Conservation (phyloP, 2,113 vertebrate species). For the Semnornis frantzii region DNA sequence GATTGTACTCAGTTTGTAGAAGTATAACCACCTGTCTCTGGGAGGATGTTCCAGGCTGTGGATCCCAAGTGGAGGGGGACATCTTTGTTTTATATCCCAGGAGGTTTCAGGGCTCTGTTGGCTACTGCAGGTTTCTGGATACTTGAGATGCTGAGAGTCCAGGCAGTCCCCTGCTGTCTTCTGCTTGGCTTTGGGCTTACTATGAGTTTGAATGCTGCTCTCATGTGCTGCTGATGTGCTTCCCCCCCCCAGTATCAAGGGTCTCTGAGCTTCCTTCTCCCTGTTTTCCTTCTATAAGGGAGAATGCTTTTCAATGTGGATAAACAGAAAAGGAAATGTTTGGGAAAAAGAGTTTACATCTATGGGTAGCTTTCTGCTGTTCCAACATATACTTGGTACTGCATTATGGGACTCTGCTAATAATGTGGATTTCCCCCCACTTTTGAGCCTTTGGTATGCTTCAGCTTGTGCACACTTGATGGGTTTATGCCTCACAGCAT, state of each 20-base stretch:
- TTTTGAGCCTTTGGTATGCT: not conserved
- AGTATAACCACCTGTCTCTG: not conserved
- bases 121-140: not conserved
- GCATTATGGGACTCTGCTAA: not conserved
- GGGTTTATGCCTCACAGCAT: not conserved
- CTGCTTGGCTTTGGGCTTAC: not conserved
- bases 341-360: not conserved
- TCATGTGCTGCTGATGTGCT: not conserved
- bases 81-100: not conserved
- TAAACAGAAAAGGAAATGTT: not conserved
- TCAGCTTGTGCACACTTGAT: not conserved
- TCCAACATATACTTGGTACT: not conserved
- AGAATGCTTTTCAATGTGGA: not conserved
- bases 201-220: not conserved
- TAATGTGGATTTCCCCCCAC: not conserved
- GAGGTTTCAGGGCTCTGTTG: not conserved
- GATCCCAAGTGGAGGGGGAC: not conserved
- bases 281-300: not conserved
- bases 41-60: not conserved
- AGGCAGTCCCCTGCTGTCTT: not conserved
- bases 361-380: not conserved
- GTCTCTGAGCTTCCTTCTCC: not conserved
- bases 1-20: not conserved
- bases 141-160: not conserved
- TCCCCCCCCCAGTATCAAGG: not conserved